Base-by-base conservation (phyloP, 1,140 invertebrate species). In the Drosophila prosaltans region DNA sequence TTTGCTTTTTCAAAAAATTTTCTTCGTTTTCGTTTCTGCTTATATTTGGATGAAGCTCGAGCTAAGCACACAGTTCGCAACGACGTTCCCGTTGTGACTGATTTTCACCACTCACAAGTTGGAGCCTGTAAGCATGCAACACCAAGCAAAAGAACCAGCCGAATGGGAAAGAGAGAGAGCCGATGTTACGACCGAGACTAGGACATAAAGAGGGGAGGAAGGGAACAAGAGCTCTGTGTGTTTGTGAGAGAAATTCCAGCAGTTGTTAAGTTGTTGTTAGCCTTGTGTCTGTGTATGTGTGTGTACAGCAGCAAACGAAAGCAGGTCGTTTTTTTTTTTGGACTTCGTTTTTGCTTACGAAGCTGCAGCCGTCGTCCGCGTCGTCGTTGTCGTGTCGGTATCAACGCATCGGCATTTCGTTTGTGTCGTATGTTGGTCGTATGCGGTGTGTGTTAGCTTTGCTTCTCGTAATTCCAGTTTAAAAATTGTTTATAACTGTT, bases 11-110 rank as follows among this genome's bases (percentile, higher is more conserved):
- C 83, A 79, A 76, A 74, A 80, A 70, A 80, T 76, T 74, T 77
- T 85, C 45, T 26, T 51, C 45, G 71, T 74, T 54, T 71, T 71
- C 75, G 16, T n/a, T 51, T 51, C 26, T 51, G 45, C 45, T 51
- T 51, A 26, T 26, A 16, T 16, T 16, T 26, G 45, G 21, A 51
- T 85, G 78, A 81, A 79, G 82, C 82, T 83, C 83, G 69, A 76
- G 55, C 75, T 71, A 81, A 81, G 74, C 45, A 11, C 74, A 91
- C 91, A 92, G 82, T 81, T 90, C 91, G 91, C 91, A 89, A 91
- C 91, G 91, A 92, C 91, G 91, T 92, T 91, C 91, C 91, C 91
- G 91, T 91, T 92, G 73, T 86, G 91, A 92, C 91, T 92, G 91
- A 92, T 80, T 90, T 90, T 91, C 90, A 91, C 90, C 90, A 91